phyloP scores from a whole-genome alignment of 1,140 invertebrate genomes.

The Pentalonia nigronervosa region DNA sequence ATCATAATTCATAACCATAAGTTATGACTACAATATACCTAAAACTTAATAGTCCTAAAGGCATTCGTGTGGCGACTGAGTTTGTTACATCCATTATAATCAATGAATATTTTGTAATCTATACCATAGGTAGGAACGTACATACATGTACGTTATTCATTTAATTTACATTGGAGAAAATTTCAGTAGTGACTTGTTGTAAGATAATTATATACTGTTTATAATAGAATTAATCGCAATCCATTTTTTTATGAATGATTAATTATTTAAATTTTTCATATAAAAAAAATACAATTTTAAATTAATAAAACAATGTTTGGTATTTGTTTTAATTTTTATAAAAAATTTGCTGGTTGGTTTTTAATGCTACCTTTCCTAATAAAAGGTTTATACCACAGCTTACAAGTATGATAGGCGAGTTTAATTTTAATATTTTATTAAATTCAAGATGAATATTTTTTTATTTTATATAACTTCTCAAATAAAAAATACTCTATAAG shows the following conservation, averaged over 20 bases:
- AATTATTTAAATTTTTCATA: neutral
- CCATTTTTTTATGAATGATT: neutral
- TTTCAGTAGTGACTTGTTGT: neutral
- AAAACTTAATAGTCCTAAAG: neutral
- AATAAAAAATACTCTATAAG: neutral
- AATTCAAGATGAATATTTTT: neutral
- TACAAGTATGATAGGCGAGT: neutral
- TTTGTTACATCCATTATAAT: neutral
- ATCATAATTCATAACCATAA: neutral
- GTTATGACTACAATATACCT: no score
- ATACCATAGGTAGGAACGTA: neutral
- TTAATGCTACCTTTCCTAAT: neutral
- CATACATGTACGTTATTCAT: neutral
- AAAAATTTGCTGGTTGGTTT: neutral
- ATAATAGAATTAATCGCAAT: no score
- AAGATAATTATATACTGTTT: no score
- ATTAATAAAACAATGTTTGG: neutral
- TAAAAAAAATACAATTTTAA: neutral
- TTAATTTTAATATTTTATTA: neutral
- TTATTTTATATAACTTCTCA: neutral
- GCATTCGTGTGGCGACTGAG: neutral
- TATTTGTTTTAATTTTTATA: neutral
- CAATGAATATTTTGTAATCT: neutral
- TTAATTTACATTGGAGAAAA: neutral
- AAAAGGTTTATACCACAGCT: neutral